These are phyloP conservation scores for Streblospio benedicti DNA, from an alignment of 1,140 invertebrate species.

Conservation along the genomic window DNA sequence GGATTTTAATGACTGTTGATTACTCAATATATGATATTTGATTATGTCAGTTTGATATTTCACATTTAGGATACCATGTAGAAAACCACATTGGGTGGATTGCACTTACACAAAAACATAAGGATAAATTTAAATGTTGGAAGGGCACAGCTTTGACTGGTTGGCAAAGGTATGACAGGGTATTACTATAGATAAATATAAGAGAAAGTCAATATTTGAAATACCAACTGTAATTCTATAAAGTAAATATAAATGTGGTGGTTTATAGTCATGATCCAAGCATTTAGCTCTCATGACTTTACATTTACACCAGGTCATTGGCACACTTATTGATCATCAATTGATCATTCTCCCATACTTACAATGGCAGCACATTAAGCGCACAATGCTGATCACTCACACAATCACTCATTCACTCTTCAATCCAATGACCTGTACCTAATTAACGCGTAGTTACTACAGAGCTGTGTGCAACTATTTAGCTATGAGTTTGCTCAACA, in stretches of 20 bases:
- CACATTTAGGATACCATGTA: constrained; percentile 56
- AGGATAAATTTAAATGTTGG: constrained; percentile 30
- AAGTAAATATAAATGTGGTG: neutral
- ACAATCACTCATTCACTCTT: too few relatives aligned
- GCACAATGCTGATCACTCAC: too few relatives aligned
- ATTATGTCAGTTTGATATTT: constrained; percentile 60
- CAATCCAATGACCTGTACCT: too few relatives aligned
- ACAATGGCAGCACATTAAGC: too few relatives aligned
- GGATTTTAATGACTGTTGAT: too few relatives aligned
- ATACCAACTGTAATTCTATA: neutral
- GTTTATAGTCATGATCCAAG: neutral
- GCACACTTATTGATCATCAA: neutral
- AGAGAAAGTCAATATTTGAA: neutral
- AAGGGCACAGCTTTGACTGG: constrained; percentile 58
- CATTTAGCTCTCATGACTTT: neutral
- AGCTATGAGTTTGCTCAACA: too few relatives aligned
- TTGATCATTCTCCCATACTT: too few relatives aligned
- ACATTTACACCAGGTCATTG: neutral
- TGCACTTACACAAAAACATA: constrained; percentile 48
- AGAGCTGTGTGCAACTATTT: too few relatives aligned
- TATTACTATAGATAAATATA: too few relatives aligned
- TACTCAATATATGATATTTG: too few relatives aligned
- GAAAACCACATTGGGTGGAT: constrained; percentile 68
- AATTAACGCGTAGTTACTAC: too few relatives aligned
- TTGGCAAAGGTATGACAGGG: constrained; percentile 54